Base-by-base conservation (phyloP, 2,888 invertebrate species). In the Macrophya alboannulata region DNA sequence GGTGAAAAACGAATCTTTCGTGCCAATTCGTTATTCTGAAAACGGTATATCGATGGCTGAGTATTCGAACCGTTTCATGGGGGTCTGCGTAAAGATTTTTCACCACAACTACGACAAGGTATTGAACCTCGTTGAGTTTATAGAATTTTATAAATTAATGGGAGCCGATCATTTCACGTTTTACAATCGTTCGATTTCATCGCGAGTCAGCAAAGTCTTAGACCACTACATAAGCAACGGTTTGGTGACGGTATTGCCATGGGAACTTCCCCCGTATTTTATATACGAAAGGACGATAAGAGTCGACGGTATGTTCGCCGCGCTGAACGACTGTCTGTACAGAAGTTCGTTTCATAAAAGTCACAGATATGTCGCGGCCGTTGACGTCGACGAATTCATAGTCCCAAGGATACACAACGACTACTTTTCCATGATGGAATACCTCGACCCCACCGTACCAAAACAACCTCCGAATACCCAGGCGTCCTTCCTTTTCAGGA, bases 141-240 rank as follows among this genome's bases (percentile, higher is more conserved):
- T 95, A 51, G 95, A 95, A 87, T 92, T 94, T 88, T 94, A 95
- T 87, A 91, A 93, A 0, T 88, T 94, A 84, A 91, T 94, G 88
- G 95, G 95, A 0, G 94, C 93, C 31, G 90, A 90, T 0, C 94
- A 94, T 85, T 95, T 95, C 85, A 94, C 94, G 62, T 94, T 95
- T 87, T 95, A 95, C 88, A 92, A 93, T 17, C 90, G 93, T 87
- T 92, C 93, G 10, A 91, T 93, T 45, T 92, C 91, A 1, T 86
- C 90, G 3, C 90, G 93, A 43, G 93, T 94, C 10, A 88, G 91
- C 10, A 89, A 89, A 1, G 91, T 94, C 1, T 89, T 95, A 31
- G 86, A 91, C 1, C 89, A 93, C 86, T 95, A 95, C 86, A 88
- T 90, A 15, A 87, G 87, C 0, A 68, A 88, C 1, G 92, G 92